Conservation (phyloP, 2,797 vertebrate species). For the Gouania willdenowi region DNA sequence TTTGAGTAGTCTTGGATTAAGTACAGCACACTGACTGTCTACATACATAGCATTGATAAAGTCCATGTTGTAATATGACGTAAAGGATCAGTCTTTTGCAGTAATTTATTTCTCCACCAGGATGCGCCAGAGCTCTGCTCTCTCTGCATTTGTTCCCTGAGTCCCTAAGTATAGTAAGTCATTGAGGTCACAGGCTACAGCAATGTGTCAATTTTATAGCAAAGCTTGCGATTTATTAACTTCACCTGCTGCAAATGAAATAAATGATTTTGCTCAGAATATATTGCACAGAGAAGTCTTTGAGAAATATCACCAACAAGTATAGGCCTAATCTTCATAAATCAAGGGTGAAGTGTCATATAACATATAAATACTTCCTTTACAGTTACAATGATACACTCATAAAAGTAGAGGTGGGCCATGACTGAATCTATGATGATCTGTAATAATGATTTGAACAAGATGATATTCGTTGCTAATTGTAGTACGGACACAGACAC, state of each 20-base stretch:
- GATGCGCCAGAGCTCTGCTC: constrained; percentile 36
- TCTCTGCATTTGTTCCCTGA: background rate
- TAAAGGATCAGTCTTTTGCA: too few relatives aligned
- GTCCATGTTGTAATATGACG: too few relatives aligned
- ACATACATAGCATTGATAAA: too few relatives aligned
- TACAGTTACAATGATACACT: background rate
- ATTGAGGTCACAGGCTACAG: background rate
- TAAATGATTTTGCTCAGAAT: too few relatives aligned
- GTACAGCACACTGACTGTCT: too few relatives aligned
- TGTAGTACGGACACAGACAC: constrained; percentile 14
- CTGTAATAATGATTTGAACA: constrained; percentile 13
- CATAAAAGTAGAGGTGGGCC: background rate
- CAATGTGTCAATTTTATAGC: background rate
- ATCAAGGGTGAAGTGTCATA: background rate
- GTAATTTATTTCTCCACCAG: constrained; percentile 27
- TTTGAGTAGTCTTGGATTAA: too few relatives aligned
- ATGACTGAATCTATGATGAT: constrained; percentile 5
- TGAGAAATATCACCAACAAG: background rate
- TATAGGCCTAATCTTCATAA: background rate
- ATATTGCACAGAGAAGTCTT: too few relatives aligned
- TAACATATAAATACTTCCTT: too few relatives aligned
- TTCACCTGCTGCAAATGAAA: background rate
- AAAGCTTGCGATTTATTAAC: background rate
- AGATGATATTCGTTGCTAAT: constrained; percentile 25
- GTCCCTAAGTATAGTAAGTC: constrained; percentile 4